Percentiles rank a stretch among this genome's conserved stretches.
These are phyloP conservation scores for Ptychoptera albimana DNA, from an alignment of 2,888 invertebrate genomes.

Conservation along the genomic window DNA sequence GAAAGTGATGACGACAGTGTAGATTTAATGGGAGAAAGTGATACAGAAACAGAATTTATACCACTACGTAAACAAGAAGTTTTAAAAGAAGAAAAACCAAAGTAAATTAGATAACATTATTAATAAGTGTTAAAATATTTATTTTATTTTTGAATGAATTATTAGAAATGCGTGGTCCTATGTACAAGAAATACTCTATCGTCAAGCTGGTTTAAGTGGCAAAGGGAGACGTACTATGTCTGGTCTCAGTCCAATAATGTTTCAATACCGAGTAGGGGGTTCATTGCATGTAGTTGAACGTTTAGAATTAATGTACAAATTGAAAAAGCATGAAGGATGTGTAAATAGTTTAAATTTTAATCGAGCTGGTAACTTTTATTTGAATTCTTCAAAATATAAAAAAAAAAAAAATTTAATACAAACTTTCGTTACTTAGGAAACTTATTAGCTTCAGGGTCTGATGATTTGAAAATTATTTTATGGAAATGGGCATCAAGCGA, in stretches of 20 bases:
- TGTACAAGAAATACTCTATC: slow-evolving; percentile 18
- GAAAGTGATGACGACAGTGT: too few relatives aligned
- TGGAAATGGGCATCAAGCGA: slow-evolving; percentile 82
- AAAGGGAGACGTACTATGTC: slow-evolving; percentile 10
- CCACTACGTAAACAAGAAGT: too few relatives aligned
- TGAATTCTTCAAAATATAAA: neutral
- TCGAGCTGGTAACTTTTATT: slow-evolving; percentile 48
- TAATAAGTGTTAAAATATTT: too few relatives aligned
- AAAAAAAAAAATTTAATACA: too few relatives aligned
- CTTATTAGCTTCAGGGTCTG: slow-evolving; percentile 75
- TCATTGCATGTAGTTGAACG: slow-evolving; percentile 70
- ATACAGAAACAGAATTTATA: too few relatives aligned
- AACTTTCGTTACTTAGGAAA: too few relatives aligned
- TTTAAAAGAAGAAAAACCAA: too few relatives aligned
- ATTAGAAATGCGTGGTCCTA: slow-evolving; percentile 19
- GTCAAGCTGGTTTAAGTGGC: slow-evolving; percentile 18
- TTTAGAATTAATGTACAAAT: slow-evolving; percentile 56
- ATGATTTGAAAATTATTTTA: slow-evolving; percentile 69
- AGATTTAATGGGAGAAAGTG: too few relatives aligned
- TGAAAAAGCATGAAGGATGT: slow-evolving; percentile 73
- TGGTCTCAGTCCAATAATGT: slow-evolving; percentile 19
- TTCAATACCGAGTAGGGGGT: slow-evolving; percentile 58
- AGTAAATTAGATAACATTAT: too few relatives aligned
- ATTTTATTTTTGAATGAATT: too few relatives aligned
- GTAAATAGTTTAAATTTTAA: slow-evolving; percentile 89